These are phyloP conservation scores for Eilema sororculum DNA, from an alignment of 2,888 invertebrate genomes.

Conservation along the genomic window DNA sequence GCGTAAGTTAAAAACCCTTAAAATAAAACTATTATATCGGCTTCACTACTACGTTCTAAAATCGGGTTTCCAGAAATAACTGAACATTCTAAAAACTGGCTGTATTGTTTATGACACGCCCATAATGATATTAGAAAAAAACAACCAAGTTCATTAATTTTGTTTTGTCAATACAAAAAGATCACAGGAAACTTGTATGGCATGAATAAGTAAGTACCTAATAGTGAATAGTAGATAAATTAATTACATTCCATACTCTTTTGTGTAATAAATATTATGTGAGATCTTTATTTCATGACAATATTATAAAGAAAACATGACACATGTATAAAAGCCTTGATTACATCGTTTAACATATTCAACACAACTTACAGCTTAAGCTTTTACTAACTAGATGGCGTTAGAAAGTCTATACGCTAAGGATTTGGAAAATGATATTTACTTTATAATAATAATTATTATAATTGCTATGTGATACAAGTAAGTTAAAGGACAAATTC, in stretches of 20 bases:
- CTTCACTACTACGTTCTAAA: constrained; percentile 1
- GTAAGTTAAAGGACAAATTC: constrained; percentile 39
- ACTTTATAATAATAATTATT: constrained; percentile 12
- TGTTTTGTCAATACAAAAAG: constrained; percentile 51
- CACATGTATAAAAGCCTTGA: background rate
- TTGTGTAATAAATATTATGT: constrained; percentile 33
- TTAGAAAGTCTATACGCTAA: constrained; percentile 29
- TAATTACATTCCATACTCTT: constrained; percentile 35
- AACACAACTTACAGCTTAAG: constrained; percentile 26
- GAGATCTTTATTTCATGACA: constrained; percentile 40
- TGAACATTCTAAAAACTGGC: constrained; percentile 35
- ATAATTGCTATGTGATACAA: constrained; percentile 31
- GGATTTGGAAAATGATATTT: constrained; percentile 22
- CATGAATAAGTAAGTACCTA: constrained; percentile 30
- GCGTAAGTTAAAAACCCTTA: background rate
- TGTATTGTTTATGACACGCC: constrained; percentile 49
- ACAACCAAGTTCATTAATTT: constrained; percentile 37
- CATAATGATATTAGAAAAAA: constrained; percentile 17
- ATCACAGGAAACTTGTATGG: constrained; percentile 63
- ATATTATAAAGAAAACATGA: constrained; percentile 10
- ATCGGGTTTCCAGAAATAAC: constrained; percentile 21
- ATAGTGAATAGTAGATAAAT: constrained; percentile 36
- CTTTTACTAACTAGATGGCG: constrained; percentile 46
- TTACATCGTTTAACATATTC: constrained; percentile 14
- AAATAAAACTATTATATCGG: background rate